Evolutionary conservation across 2,888 invertebrate genomes (phyloP), one percentile per base, ranked within the genome.

Genomic region (Leptinotarsa juncta): DNA sequence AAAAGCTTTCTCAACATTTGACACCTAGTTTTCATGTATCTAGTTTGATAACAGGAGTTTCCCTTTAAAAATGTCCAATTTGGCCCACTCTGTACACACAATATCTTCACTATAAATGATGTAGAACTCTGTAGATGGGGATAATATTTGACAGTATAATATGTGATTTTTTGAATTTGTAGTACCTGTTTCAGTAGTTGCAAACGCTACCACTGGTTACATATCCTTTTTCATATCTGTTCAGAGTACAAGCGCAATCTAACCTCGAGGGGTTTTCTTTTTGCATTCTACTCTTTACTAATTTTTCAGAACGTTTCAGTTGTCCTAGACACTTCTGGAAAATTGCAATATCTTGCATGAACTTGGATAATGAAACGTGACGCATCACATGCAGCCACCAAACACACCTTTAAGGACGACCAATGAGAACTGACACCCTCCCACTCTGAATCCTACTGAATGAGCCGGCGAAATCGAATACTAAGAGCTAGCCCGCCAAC

Each of bases 381-480:
- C 69, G 69, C 32, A 55, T 55, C 69, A 69, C 69, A 69, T 69
- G 69, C 57, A 69, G 57, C 57, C 69, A 69, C 32, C 62, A n/a
- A 62, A 69, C 69, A 69, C 69, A 69, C 69, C 69, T 69, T 69
- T 49, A 16, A 3, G n/a, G 20, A 26, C 69, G 57, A 15, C 69
- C 69, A 69, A 69, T 69, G 3, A 20, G 57, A 57, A 57, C 15
- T 4, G 67, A 16, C 23, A 26, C 49, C 16, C 51, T 26, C 50
- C 32, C 53, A 67, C 67, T 51, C 51, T 51, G n/a, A 26, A 67
- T 26, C 23, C 51, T 32, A 12, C 51, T 67, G 26, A 67, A 51
- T 67, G 67, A 57, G 69, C 69, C 69, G 69, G 69, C 69, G 57
- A 69, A 60, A 69, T 55, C 55, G 69, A 57, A 69, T 55, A 26